phyloP scores from a whole-genome alignment of 2,113 vertebrate genomes.

The Pardalotus punctatus region DNA sequence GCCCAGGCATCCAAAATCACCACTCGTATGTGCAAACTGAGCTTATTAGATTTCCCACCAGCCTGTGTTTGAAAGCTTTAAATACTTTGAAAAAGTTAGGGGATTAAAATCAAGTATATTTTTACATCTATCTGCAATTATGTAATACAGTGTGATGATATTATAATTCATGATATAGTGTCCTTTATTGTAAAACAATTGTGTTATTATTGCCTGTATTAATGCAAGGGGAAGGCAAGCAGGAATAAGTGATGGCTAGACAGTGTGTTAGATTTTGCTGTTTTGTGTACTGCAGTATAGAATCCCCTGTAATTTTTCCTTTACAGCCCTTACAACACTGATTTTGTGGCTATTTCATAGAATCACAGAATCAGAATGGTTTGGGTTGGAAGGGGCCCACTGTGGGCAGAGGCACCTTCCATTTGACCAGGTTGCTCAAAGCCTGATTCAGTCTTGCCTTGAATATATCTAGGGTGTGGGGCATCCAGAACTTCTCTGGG shows the following conservation, averaged over 20 bases:
- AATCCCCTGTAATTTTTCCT: not conserved
- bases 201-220: not conserved
- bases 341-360: not conserved
- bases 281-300: not conserved
- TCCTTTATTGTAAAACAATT: not conserved
- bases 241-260: not conserved
- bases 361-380: not conserved
- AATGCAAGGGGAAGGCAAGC: not conserved
- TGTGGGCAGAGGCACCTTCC: not conserved
- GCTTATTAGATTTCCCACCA: not conserved
- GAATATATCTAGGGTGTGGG: not conserved
- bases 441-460: not conserved
- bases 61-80: not conserved
- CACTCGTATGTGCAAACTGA: not conserved
- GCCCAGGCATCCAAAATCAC: not conserved
- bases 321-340: not conserved
- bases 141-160: not conserved
- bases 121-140: not conserved
- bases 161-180: not conserved
- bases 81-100: not conserved
- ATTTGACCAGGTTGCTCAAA: not conserved
- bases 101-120: not conserved
- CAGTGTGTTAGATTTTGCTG: rapidly evolving
- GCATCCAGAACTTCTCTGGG: not conserved
- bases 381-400: not conserved